These are phyloP conservation scores for Boloria selene DNA, from an alignment of 2,888 invertebrate genomes.

Conservation along the genomic window DNA sequence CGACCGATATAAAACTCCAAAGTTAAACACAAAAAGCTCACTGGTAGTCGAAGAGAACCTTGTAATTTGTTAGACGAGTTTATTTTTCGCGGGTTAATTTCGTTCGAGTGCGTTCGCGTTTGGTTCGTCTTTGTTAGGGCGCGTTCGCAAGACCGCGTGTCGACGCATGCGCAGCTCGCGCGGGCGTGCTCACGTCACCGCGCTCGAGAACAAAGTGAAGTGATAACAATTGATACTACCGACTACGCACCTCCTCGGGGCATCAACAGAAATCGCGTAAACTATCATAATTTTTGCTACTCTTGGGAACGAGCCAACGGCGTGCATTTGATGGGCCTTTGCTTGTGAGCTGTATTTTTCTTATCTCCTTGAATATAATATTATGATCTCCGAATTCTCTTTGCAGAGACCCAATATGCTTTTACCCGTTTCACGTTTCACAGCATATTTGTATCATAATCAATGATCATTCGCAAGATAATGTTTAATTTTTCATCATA, in stretches of 20 bases:
- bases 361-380: no score
- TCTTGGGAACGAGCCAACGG: constrained; percentile 35
- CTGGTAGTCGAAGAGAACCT: background rate
- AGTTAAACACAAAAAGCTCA: background rate
- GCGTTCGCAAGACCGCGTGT: constrained; percentile 55
- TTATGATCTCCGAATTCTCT: no score
- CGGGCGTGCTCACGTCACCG: constrained; percentile 63
- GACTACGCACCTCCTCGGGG: constrained; percentile 55
- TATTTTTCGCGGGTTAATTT: constrained; percentile 56
- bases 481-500: background rate
- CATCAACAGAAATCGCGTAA: constrained; percentile 54
- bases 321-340: constrained; percentile 19
- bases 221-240: constrained; percentile 74
- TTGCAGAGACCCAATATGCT: no score
- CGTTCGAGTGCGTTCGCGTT: constrained; percentile 71
- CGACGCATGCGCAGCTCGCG: constrained; percentile 46
- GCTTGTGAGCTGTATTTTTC: constrained; percentile 1
- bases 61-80: constrained; percentile 42
- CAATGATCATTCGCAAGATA: no score
- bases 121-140: constrained; percentile 57
- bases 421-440: background rate
- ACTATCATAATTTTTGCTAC: constrained; percentile 50
- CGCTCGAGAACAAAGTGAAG: constrained; percentile 71
- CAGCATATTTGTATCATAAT: no score
- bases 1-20: background rate